These are phyloP conservation scores for Anser brachyrhynchus DNA, from an alignment of 2,113 vertebrate species.

Conservation along the genomic window DNA sequence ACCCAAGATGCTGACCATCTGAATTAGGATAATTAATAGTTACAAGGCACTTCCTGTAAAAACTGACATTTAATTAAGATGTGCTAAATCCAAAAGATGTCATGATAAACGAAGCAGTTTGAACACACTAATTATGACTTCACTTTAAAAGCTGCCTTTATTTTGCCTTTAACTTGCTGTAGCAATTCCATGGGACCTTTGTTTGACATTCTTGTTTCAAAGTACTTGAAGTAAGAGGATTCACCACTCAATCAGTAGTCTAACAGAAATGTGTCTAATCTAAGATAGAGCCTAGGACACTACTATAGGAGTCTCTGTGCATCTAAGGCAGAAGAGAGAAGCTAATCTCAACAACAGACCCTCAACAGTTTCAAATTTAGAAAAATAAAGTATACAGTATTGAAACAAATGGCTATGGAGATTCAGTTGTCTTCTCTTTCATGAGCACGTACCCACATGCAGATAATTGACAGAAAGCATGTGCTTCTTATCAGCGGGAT, in stretches of 20 bases:
- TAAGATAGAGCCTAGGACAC: neutral
- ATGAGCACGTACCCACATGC: rapidly evolving
- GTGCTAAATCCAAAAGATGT: neutral
- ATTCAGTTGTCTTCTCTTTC: neutral
- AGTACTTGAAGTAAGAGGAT: neutral
- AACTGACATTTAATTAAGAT: neutral
- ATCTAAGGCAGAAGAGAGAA: neutral
- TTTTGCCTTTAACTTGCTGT: neutral
- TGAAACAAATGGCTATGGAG: neutral
- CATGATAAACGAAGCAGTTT: neutral
- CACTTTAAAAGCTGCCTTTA: neutral
- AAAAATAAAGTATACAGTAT: neutral
- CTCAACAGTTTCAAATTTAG: neutral
- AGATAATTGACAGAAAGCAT: neutral
- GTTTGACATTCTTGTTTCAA: neutral
- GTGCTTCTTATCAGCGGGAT: neutral
- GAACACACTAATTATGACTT: neutral
- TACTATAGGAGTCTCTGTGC: neutral
- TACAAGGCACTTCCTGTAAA: neutral
- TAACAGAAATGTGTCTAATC: neutral
- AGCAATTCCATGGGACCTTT: neutral
- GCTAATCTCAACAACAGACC: neutral
- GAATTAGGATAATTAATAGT: neutral
- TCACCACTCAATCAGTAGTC: neutral
- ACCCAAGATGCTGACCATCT: neutral